phyloP scores from a whole-genome alignment of 2,113 vertebrate genomes.

The Tapirus terrestris region DNA sequence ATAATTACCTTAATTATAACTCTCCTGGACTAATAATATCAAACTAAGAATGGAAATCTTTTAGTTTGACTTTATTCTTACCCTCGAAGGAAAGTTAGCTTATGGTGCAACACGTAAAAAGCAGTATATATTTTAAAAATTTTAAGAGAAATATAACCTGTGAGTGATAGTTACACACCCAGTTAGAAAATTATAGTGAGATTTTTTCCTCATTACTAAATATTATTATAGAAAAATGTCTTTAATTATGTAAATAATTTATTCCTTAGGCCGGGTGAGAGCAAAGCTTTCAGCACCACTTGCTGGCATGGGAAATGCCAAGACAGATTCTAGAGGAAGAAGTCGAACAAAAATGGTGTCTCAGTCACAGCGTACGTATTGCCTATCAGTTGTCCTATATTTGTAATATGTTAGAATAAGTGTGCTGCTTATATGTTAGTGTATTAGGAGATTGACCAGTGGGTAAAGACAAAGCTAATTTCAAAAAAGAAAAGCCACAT shows the following conservation, averaged over 20 bases:
- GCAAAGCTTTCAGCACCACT: constrained; percentile 92
- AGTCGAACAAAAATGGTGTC: constrained; percentile 97
- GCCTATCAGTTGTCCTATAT: constrained; percentile 2
- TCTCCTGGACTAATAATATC: neutral
- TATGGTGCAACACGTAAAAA: neutral
- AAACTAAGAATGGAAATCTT: constrained; percentile 35
- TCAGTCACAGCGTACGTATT: constrained; percentile 97
- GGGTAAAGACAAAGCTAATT: constrained; percentile 84
- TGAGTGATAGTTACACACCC: neutral
- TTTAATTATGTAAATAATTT: constrained; percentile 58
- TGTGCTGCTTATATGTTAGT: constrained; percentile 50
- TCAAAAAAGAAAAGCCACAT: constrained; percentile 75
- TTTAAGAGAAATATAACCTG: constrained; percentile 28
- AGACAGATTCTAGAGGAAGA: constrained; percentile 95
- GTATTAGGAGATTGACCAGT: constrained; percentile 81
- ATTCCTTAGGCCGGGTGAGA: constrained; percentile 90
- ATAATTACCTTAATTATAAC: neutral
- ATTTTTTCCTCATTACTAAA: neutral
- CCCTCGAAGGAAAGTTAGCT: neutral
- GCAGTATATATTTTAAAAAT: neutral
- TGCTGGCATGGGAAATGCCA: constrained; percentile 87
- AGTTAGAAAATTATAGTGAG: constrained; percentile 39
- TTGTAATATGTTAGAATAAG: constrained; percentile 57
- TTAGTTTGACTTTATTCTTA: constrained; percentile 30
- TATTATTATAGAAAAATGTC: neutral